Evolutionary conservation across 2,888 invertebrate species (phyloP), one percentile per base, ranked within the genome.

Genomic region (Syrista parreyssii): DNA sequence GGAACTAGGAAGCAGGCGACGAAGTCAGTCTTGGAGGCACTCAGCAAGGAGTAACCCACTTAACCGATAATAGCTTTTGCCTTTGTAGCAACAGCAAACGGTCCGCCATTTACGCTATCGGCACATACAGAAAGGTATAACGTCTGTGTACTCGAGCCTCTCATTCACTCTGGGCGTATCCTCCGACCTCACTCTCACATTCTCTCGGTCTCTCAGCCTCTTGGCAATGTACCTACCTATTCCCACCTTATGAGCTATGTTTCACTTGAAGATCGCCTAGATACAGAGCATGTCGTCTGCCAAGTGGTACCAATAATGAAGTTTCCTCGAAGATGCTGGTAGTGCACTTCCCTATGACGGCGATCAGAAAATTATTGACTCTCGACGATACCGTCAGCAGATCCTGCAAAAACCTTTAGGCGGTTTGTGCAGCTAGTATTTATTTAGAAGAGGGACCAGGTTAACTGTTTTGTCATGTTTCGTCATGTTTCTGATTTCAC

Each of bases 61-160:
- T 88, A 86, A 80, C 79, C 77, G 77, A 81, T 86, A 87, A 87
- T 85, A 81, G 84, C 83, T 84, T 85, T 83, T 81, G 82, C 82
- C 83, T 86, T 85, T 86, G 82, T 80, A 81, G 79, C 75, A 76
- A 79, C 69, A 78, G 79, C 74, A 75, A 80, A 81, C 79, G 79
- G 77, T 80, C 78, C 78, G 75, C 74, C 73, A 11, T 31, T 73
- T 35, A 73, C 35, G 73, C 32, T 73, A 34, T 73, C 73, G 73
- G 73, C n/a, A 73, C 73, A 73, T 73, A 73, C 32, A 23, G 31
- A 35, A 69, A 32, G 69, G 69, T 12, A 12, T 69, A 69, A 31
- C 30, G 30, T 12, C 69, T 32, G 4, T 32, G 15, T 69, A 12
- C 69, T 32, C 69, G 6, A 40, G 40, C 69, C 32, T 32, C 69